Base-by-base conservation (phyloP, 1,140 invertebrate genomes). In the Calosoma granatense region DNA sequence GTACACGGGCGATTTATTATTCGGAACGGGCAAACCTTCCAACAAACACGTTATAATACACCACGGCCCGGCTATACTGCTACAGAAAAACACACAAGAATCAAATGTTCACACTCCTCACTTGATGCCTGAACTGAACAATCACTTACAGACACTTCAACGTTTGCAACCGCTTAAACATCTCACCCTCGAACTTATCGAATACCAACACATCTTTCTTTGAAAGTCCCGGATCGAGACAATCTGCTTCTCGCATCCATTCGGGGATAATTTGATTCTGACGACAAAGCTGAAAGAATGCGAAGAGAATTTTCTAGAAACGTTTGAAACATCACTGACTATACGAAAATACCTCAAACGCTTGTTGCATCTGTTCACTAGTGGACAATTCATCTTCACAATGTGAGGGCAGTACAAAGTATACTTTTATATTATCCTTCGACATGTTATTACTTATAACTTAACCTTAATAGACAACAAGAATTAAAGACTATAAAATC, bases 121-220 rank as follows among this genome's bases (percentile, higher is more conserved):
- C 43, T 55, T 23, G 39, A 41, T 54, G 55, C 54, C 14, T 55
- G 51, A 61, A 59, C 20, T 22, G 55, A 51, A 55, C 54, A 21
- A 36, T 57, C 65, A 81, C 82, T 80, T 78, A 86, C 78, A 82
- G 72, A 58, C 83, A 83, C 63, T 85, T 86, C 12, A 78, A 84
- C 23, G 70, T 67, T 56, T 74, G 74, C 1, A 91, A 66, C 63
- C 81, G 78, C 14, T 83, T 74, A 75, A 86, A 92, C 6, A 80
- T 65, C 41, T 78, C 70, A 23, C 88, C 88, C 61, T 79, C 73
- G 72, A 92, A 91, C 20, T 79, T 72, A 61, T 88, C 79, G 64
- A 89, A 75, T 0, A 92, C 77, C 66, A 89, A 85, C 2, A 89
- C 81, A 76, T 90, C 85, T 61, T 77, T 82, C 62, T 87, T 88